Conservation (phyloP, 2,797 vertebrate genomes). For the Dryobates pubescens region DNA sequence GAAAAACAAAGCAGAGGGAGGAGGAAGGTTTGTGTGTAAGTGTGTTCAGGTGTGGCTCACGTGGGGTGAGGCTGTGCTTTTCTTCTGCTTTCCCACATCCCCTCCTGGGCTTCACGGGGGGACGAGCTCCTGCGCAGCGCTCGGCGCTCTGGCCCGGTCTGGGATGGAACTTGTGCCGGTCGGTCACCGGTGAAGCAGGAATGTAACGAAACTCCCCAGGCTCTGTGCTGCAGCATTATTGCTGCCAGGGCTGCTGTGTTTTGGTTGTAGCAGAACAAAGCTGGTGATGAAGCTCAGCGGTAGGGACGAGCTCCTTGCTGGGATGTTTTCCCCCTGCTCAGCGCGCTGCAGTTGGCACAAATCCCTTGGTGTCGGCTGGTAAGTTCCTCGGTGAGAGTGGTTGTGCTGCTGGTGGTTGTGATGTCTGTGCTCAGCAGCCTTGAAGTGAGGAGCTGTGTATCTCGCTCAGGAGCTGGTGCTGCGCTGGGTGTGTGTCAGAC, state of each 20-base stretch:
- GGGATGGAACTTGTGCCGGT: neutral
- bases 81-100: neutral
- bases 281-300: rapidly evolving
- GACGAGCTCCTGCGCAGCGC: neutral
- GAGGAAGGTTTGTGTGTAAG: neutral
- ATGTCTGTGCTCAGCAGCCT: neutral
- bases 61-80: neutral
- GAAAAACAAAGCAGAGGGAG: neutral
- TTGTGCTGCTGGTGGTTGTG: neutral
- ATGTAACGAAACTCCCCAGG: neutral
- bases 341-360: neutral
- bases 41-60: neutral
- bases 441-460: rapidly evolving
- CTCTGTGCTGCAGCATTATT: neutral
- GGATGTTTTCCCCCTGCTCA: neutral
- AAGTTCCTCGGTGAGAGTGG: neutral
- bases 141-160: rapidly evolving
- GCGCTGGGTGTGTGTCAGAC: rapidly evolving
- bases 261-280: neutral
- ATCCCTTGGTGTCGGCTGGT: neutral
- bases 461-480: neutral
- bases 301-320: neutral
- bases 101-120: neutral
- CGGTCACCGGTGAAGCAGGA: neutral
- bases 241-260: neutral